These are phyloP conservation scores for human DNA, from an alignment of 2,113 vertebrate genomes.

Conservation along the genomic window DNA sequence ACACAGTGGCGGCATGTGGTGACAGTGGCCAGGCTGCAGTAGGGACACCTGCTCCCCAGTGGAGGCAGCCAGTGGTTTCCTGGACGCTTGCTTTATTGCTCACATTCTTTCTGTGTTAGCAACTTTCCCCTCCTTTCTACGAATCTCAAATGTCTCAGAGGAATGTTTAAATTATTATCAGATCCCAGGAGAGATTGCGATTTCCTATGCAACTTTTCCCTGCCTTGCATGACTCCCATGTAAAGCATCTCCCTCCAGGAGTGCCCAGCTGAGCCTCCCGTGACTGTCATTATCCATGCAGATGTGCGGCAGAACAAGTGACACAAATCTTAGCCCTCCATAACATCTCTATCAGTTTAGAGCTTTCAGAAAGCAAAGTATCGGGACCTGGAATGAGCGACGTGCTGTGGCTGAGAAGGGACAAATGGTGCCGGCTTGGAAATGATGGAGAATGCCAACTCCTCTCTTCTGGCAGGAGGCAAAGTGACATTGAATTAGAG, in stretches of 20 bases:
- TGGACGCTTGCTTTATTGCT: not conserved
- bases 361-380: not conserved
- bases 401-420: rapidly evolving
- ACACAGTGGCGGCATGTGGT: rapidly evolving
- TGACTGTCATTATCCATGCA: rapidly evolving
- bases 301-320: not conserved
- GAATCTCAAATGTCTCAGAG: constrained; percentile 63
- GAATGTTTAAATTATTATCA: constrained; percentile 58
- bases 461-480: not conserved
- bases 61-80: not conserved
- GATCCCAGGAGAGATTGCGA: constrained; percentile 55
- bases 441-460: rapidly evolving
- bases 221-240: not conserved
- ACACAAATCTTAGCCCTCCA: rapidly evolving
- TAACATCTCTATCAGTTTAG: not conserved
- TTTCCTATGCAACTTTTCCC: constrained; percentile 67
- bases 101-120: constrained; percentile 40
- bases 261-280: rapidly evolving
- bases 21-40: not conserved
- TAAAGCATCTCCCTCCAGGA: not conserved
- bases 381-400: rapidly evolving
- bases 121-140: constrained; percentile 24
- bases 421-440: rapidly evolving
- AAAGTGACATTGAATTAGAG: rapidly evolving
- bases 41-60: constrained; percentile 53